Evolutionary conservation across 2,888 invertebrate genomes (phyloP).

Genomic region (Panorpa germanica): DNA sequence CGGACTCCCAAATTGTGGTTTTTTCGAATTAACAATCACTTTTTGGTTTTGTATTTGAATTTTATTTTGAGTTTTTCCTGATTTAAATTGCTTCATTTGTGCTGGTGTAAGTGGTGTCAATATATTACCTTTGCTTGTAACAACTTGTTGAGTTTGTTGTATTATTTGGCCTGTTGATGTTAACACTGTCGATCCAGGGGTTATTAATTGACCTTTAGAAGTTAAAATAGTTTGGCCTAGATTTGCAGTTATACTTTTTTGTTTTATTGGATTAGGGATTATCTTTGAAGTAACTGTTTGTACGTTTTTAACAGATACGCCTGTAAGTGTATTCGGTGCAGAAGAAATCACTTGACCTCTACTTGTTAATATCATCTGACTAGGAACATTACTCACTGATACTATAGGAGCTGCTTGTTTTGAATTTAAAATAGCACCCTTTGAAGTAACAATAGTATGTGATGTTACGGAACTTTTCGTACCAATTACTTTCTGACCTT

Average conservation of each 20-base stretch:
- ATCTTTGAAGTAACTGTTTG: too few relatives aligned
- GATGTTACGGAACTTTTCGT: slow-evolving; percentile 24
- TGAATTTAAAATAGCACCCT: slow-evolving; percentile 15
- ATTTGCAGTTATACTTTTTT: too few relatives aligned
- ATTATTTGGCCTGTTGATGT: slow-evolving; percentile 15
- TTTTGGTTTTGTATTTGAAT: slow-evolving; percentile 12
- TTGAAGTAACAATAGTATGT: slow-evolving; percentile 12
- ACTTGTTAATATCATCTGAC: slow-evolving; percentile 17
- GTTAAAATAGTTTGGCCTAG: slow-evolving; percentile 20
- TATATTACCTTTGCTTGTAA: slow-evolving; percentile 18
- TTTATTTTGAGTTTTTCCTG: slow-evolving; percentile 16
- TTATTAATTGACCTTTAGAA: slow-evolving; percentile 23
- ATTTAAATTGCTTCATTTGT: slow-evolving; percentile 21
- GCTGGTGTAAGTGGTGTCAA: slow-evolving; percentile 23
- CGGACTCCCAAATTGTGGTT: too few relatives aligned
- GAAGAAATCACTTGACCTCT: too few relatives aligned
- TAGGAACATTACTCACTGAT: slow-evolving; percentile 13
- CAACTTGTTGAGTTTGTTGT: too few relatives aligned
- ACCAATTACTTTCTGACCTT: too few relatives aligned
- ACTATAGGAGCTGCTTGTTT: slow-evolving; percentile 11
- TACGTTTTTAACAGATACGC: too few relatives aligned
- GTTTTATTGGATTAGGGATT: too few relatives aligned
- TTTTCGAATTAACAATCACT: too few relatives aligned
- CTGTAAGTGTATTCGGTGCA: too few relatives aligned
- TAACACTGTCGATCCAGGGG: slow-evolving; percentile 19